Conservation (phyloP, 2,797 vertebrate species). For the Sebastes iracundus region DNA sequence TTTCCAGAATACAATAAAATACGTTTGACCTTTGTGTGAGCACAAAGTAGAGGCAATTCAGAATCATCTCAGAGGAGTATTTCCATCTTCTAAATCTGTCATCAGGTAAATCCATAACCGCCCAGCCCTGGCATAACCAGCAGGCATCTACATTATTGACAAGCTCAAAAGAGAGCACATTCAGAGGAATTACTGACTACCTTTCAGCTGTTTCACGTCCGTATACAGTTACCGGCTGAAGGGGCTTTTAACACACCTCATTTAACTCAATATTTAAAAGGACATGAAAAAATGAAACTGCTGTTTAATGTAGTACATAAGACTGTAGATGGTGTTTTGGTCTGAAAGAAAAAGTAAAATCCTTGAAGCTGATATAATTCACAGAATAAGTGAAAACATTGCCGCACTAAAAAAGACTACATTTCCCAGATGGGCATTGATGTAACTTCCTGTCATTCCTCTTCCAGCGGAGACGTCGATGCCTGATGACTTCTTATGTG, state of each 20-base stretch:
- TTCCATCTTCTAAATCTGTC: conserved; percentile 48
- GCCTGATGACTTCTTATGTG: conserved; percentile 86
- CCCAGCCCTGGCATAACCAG: conserved; percentile 21
- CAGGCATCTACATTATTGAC: conserved; percentile 58
- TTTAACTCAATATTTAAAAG: conserved; percentile 1
- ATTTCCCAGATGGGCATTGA: not conserved
- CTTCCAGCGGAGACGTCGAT: conserved; percentile 82
- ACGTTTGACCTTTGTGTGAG: conserved; percentile 33
- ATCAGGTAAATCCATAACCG: conserved; percentile 44
- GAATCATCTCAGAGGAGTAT: conserved; percentile 24
- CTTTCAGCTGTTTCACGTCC: conserved; percentile 11
- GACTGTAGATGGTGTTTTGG: not conserved
- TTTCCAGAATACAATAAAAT: conserved; percentile 44
- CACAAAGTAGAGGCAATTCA: conserved; percentile 18
- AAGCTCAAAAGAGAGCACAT: conserved; percentile 22
- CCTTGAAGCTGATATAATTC: no score
- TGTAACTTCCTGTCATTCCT: not conserved
- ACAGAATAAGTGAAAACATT: not conserved
- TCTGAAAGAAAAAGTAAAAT: not conserved
- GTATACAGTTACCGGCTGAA: not conserved
- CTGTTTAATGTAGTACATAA: not conserved
- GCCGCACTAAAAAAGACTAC: not conserved
- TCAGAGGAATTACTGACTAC: conserved; percentile 25
- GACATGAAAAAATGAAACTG: not conserved
- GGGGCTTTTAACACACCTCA: conserved; percentile 7